Evolutionary conservation across 2,797 vertebrate species (phyloP), one percentile per base, ranked within the genome.

Genomic region (Rhinichthys osculus): DNA sequence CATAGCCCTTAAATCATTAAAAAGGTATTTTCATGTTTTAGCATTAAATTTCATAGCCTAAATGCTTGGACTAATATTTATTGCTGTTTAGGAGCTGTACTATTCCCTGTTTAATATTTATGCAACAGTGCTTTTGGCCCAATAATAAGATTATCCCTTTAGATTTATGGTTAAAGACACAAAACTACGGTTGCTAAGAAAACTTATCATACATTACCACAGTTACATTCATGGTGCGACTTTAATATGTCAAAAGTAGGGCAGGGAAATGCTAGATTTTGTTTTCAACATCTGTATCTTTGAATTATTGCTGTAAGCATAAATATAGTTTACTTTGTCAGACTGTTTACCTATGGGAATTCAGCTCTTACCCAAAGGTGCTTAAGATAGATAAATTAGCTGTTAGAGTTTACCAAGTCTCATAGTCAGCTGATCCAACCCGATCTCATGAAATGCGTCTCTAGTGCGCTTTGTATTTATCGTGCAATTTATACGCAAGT

Each of bases 71-170:
- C 17, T 54, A 72, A 79, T 78, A 81, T 76, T 67, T 47, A 71
- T 23, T 10, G 40, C 70, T 85, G 47, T 79, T 82, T 47, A 72
- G 52, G 10, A 50, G 54, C 67, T 67, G 3, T 78, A 47, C 86
- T 54, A 83, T 77, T 92, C 87, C 81, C 79, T 79, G 86, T 78
- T 87, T 87, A 86, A 91, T 64, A 89, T 92, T 90, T 89, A 50
- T 73, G 17, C 4, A 7, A 54, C 27, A 78, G 59, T 78, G 33
- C 52, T 23, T 57, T 89, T 86, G 83, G 76, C 50, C 70, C 87
- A 88, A 92, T 92, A 90, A 90, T 86, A 35, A 90, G 76, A 84
- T 86, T 82, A 78, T 87, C 84, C 85, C 81, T 44, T 91, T 82
- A 89, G 86, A 88, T 69, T 85, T 90, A 91, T 82, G 92, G 89